These are phyloP conservation scores for Prionace glauca DNA, from an alignment of 2,797 vertebrate species.

Conservation along the genomic window DNA sequence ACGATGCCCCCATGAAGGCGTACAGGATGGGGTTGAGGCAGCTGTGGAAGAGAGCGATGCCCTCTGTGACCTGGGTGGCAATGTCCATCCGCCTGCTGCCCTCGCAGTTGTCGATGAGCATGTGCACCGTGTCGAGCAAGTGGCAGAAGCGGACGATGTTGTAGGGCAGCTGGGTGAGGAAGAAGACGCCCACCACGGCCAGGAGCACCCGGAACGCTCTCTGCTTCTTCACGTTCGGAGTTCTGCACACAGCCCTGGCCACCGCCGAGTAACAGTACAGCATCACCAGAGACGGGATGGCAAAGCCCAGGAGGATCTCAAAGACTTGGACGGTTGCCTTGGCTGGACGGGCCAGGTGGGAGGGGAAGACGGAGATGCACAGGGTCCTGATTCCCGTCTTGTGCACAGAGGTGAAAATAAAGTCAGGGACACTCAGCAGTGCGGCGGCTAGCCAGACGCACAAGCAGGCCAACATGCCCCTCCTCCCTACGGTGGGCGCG, in stretches of 20 bases:
- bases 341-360: slow-evolving; percentile 53
- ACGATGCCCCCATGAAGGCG: slow-evolving; percentile 72
- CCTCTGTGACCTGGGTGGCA: slow-evolving; percentile 71
- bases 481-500: slow-evolving; percentile 47
- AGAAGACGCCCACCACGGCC: slow-evolving; percentile 69
- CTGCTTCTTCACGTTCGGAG: slow-evolving; percentile 63
- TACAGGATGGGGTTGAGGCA: slow-evolving; percentile 88
- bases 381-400: slow-evolving; percentile 49
- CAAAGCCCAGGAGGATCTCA: slow-evolving; percentile 75
- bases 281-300: slow-evolving; percentile 78
- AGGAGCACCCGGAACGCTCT: slow-evolving; percentile 69
- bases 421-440: slow-evolving; percentile 72
- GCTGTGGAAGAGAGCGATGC: slow-evolving; percentile 77
- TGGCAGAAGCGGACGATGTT: slow-evolving; percentile 74
- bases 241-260: slow-evolving; percentile 57
- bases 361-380: slow-evolving; percentile 67
- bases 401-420: slow-evolving; percentile 68
- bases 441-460: slow-evolving; percentile 68
- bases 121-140: slow-evolving; percentile 69
- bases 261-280: slow-evolving; percentile 69
- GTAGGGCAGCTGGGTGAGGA: slow-evolving; percentile 82
- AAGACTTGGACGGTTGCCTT: slow-evolving; percentile 70
- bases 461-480: slow-evolving; percentile 60
- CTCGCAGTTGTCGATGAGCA: slow-evolving; percentile 68
- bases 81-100: slow-evolving; percentile 72